phyloP scores from a whole-genome alignment of 2,797 vertebrate species.

The Lacerta viridis region DNA sequence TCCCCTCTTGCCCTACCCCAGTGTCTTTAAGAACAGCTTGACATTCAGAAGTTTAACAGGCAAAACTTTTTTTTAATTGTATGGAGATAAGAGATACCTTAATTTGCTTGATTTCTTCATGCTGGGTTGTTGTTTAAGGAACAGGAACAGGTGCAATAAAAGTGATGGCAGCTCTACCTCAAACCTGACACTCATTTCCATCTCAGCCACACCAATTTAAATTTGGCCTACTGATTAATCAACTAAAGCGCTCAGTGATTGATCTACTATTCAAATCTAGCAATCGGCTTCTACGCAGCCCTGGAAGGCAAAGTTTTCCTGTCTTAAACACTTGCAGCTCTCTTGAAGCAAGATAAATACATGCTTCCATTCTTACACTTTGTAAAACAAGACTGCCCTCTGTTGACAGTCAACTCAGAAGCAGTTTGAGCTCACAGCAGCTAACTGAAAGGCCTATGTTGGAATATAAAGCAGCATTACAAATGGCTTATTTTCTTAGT shows the following conservation, averaged over 20 bases:
- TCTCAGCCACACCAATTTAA: not conserved
- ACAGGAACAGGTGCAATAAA: not conserved
- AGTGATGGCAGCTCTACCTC: not conserved
- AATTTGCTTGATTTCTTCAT: not conserved
- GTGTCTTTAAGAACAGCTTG: not conserved
- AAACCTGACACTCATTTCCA: not conserved
- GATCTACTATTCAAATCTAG: conserved; percentile 1
- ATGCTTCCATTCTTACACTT: conserved; percentile 48
- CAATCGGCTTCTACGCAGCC: conserved; percentile 1
- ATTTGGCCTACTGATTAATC: not conserved
- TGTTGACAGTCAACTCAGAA: conserved; percentile 66
- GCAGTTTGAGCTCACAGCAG: not conserved
- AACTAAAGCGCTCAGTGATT: not conserved
- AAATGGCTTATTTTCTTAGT: conserved; percentile 3
- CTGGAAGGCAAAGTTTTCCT: conserved; percentile 43
- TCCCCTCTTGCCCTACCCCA: not conserved
- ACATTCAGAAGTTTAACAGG: not conserved
- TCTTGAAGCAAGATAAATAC: not conserved
- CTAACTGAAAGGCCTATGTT: conserved; percentile 10
- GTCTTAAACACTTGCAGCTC: conserved; percentile 15
- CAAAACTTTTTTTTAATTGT: not conserved
- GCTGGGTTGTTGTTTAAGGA: not conserved
- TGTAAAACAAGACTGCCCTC: conserved; percentile 78
- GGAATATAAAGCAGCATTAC: not conserved
- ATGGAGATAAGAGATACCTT: not conserved